A percentile compares a stretch with the other conserved stretches of the same genome.
Conservation (phyloP, 2,113 vertebrate genomes). For the Progne subis region DNA sequence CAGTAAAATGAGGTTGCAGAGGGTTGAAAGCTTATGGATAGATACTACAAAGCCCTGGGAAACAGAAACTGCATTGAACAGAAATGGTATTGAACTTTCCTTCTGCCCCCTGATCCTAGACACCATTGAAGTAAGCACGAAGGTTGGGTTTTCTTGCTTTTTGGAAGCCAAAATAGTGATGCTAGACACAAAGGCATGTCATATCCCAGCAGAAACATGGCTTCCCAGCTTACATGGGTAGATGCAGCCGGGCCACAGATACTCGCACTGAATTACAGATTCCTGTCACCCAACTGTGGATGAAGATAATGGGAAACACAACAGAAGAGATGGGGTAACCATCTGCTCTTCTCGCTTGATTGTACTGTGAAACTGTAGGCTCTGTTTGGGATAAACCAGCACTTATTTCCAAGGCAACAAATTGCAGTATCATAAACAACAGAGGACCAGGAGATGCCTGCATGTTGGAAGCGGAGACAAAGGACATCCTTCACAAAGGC, state of each 20-base stretch:
- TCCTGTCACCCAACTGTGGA: slow-evolving; percentile 3
- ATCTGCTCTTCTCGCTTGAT: slow-evolving; percentile 23
- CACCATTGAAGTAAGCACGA: neutral
- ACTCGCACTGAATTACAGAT: slow-evolving; percentile 7
- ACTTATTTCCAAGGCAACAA: slow-evolving; percentile 68
- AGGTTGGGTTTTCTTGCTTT: neutral
- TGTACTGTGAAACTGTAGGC: neutral
- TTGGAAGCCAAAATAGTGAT: slow-evolving; percentile 9
- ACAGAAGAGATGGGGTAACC: slow-evolving; percentile 33
- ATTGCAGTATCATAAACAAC: slow-evolving; percentile 42
- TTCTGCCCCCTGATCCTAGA: neutral
- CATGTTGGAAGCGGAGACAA: neutral
- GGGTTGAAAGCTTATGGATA: neutral
- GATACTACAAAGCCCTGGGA: neutral
- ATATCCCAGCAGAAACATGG: slow-evolving; percentile 6
- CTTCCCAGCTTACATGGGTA: neutral
- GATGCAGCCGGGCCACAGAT: neutral
- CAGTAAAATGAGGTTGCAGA: neutral
- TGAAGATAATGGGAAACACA: neutral
- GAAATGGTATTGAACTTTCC: neutral
- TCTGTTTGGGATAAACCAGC: slow-evolving; percentile 58
- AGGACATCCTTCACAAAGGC: rapidly evolving
- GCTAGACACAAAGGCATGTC: neutral
- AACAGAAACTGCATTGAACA: neutral
- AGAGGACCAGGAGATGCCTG: slow-evolving; percentile 26